Evolutionary conservation across 1,140 invertebrate genomes (phyloP), one percentile per base, ranked within the genome.

Genomic region (Apocrypta bakeri): DNA sequence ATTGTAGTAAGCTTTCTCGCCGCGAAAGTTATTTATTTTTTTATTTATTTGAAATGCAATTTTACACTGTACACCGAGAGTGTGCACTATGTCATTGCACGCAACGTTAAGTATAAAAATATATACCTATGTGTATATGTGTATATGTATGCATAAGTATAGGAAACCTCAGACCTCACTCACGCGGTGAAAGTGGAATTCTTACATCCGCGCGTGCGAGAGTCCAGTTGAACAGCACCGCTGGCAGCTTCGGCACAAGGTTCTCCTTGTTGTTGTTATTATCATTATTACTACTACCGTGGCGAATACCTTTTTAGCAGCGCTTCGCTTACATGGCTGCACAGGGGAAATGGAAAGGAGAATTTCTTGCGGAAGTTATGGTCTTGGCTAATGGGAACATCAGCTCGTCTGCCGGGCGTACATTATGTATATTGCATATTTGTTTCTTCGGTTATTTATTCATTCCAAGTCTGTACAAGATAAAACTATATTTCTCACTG

Each of bases 161-260:
- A 27, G 7, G 25, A 29, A 66, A 11, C n/a, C 7, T 7, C 9
- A 27, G 11, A 27, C 24, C 63, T 66, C 63, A 66, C 24, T 29
- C 8, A 12, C 2, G 24, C 61, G 81, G 86, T 87, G 86, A 88
- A 88, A 88, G 87, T 86, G 71, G 86, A 87, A 85, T 86, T 84
- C 79, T 85, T 85, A 31, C 66, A 71, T 66, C n/a, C n/a, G n/a
- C n/a, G n/a, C n/a, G n/a, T n/a, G n/a, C n/a, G n/a, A n/a, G 29
- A 63, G 63, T 80, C 69, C 69, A 61, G 12, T 12, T 29, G 11
- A n/a, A 56, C 48, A 21, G 48, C 48, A n/a, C 48, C 48, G 48
- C 14, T 21, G 48, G 2, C 48, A 6, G 48, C 48, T 21, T 7
- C 48, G n/a, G 21, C 48, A 56, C 14, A 48, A n/a, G 48, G 29